Percentiles rank a stretch among this genome's conserved stretches.
Evolutionary conservation across 2,888 invertebrate species (phyloP).

Genomic region (Diadegma fenestrale): DNA sequence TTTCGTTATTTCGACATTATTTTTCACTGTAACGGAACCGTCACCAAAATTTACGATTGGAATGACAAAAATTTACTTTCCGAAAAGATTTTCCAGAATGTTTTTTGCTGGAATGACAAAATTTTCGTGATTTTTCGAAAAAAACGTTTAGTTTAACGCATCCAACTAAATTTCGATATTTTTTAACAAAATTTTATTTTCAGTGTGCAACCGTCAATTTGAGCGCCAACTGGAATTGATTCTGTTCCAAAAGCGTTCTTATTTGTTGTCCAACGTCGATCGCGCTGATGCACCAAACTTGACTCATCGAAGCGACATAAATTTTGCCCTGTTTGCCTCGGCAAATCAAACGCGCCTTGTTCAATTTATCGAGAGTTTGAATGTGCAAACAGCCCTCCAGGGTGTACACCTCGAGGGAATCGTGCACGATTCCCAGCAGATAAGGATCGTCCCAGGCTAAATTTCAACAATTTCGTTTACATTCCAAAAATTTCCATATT

Average conservation of each 20-base stretch:
- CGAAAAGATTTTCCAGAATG: too few species aligned
- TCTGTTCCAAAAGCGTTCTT: conserved; percentile 92
- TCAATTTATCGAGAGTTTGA: conserved; percentile 92
- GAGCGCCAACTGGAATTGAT: conserved; percentile 97
- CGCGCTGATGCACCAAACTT: conserved; percentile 94
- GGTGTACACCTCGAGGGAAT: conserved; percentile 94
- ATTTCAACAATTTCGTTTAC: not conserved
- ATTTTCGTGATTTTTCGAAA: too few species aligned
- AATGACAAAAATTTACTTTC: too few species aligned
- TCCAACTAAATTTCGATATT: too few species aligned
- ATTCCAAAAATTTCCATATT: not conserved
- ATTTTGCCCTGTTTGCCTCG: conserved; percentile 92
- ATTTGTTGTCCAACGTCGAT: conserved; percentile 94
- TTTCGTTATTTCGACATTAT: too few species aligned
- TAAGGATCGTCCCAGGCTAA: conserved; percentile 97
- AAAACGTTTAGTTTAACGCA: too few species aligned
- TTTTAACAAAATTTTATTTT: too few species aligned
- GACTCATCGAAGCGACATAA: conserved; percentile 94
- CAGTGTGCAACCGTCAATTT: conserved; percentile 94
- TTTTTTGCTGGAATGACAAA: too few species aligned
- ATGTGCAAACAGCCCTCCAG: conserved; percentile 87
- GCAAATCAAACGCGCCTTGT: conserved; percentile 91
- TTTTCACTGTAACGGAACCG: too few species aligned
- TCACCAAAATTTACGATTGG: too few species aligned
- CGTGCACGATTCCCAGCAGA: conserved; percentile 93